Base-by-base conservation (phyloP, 2,113 vertebrate species). In the mouse (Mus musculus) region DNA sequence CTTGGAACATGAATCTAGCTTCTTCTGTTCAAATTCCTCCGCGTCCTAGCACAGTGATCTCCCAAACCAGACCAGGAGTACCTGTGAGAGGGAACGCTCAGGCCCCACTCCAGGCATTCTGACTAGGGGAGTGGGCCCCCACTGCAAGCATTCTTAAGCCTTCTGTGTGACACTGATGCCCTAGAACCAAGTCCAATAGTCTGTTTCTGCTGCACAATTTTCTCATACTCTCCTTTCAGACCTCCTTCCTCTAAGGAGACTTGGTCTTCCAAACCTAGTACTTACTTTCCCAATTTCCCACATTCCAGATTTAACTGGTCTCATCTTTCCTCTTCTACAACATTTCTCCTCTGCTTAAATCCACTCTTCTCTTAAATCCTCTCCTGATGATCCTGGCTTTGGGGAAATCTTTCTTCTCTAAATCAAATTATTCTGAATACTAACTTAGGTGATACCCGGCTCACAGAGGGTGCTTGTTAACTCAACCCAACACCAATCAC, bases 381-480 rank as follows among this genome's bases (percentile, higher is more conserved):
- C 75, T 90, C 61, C 85, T 85, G 28, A 56, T 14, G 5, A 93
- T n/a, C 28, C 67, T 19, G 39, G 52, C 54, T 65, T 90, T 75
- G 11, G 78, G 36, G 7, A 76, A 76, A 42, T 56, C 71, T 36
- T 42, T 67, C 33, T 59, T 54, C 56, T 93, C 49, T 89, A 73
- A 92, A 22, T 88, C 24, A 69, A 94, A 76, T 96, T 86, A 87
- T 78, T 95, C 54, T 89, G 17, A 89, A 86, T 69, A 82, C 33
- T 46, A 30, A 85, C 24, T 86, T 54, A 61, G 16, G 24, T 65
- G 80, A 59, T 69, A 76, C n/a, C 81, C 42, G 67, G 49, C 17
- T 39, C 94, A 93, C 11, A 73, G 59, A 65, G 4, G 22, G 24
- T 19, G 8, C 19, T 3, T 56, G 65, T 42, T 69, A 93, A 85